These are phyloP conservation scores for Heliothis peltigera DNA, from an alignment of 2,888 invertebrate genomes.

Conservation along the genomic window DNA sequence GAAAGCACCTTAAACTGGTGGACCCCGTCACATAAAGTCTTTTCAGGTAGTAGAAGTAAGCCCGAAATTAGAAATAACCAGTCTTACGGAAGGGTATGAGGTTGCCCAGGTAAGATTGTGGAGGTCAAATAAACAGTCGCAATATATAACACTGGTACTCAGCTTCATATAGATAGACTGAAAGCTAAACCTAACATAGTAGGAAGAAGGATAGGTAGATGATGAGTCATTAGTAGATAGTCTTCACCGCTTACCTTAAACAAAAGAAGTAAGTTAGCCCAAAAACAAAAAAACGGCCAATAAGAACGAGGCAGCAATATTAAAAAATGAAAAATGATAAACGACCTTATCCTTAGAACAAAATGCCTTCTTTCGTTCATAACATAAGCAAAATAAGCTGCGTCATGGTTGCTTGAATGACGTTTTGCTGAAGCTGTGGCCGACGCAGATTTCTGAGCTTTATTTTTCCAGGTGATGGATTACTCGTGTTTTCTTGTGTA, in stretches of 20 bases:
- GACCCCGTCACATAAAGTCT: no score
- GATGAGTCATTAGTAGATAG: no score
- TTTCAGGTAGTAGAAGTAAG: no score
- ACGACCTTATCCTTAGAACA: constrained; percentile 33
- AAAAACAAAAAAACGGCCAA: not conserved
- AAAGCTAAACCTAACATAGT: no score
- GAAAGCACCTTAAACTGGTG: no score
- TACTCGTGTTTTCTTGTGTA: constrained; percentile 87
- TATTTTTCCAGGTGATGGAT: constrained; percentile 88
- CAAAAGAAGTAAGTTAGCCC: not conserved
- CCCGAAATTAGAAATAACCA: no score
- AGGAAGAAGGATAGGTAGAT: no score
- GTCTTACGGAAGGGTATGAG: no score
- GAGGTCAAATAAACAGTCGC: no score
- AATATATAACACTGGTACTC: no score
- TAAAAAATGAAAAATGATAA: constrained; percentile 45
- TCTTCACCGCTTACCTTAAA: not conserved
- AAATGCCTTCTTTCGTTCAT: constrained; percentile 43
- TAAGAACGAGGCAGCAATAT: constrained; percentile 6
- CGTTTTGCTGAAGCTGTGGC: constrained; percentile 77
- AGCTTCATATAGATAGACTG: no score
- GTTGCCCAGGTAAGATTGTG: no score
- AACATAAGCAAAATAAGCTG: constrained; percentile 40
- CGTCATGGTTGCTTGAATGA: constrained; percentile 61
- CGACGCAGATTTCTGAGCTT: constrained; percentile 84